Base-by-base conservation (phyloP, 35 echinoderm and acorn worm genomes). In the Heliocidaris erythrogramma region DNA sequence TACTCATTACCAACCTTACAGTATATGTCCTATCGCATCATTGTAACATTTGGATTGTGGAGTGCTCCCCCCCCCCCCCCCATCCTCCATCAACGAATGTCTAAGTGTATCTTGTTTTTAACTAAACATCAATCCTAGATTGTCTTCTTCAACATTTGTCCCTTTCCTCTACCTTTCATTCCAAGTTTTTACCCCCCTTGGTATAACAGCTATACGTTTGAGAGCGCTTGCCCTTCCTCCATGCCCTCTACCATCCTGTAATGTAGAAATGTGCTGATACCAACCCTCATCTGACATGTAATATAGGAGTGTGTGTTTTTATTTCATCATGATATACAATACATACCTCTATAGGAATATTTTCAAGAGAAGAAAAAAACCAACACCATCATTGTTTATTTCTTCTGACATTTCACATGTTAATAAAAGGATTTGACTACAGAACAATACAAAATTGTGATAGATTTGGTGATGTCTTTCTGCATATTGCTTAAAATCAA, bases 231-330 rank as follows among this genome's bases (percentile, higher is more conserved):
- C 94, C 84, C 60, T 47, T 27, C 13, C 30, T 13, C 93, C 42
- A 32, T 85, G 3, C 48, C 30, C 65, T 94, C 29, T 86, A 42
- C 86, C 49, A 86, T 94, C 27, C 29, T 94, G 52, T 96, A n/a
- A 78, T 27, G 65, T 78, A 27, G 6, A n/a, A 78, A 78, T 78
- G 18, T 78, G 65, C 65, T 27, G 65, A 78, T 78, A 78, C 65
- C 27, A 78, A 27, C 65, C 65, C 65, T 78, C 21, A 18, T n/a
- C 65, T 78, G 65, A 78, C 65, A 78, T 78, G 65, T 7, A 27
- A 18, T 71, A 24, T 71, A 24, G 24, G 61, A 71, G 24, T 7
- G 18, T 27, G 10, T 56, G 2, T 56, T 56, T 56, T 27, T 7
- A 27, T 78, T n/a, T 8, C 17, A 78, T 78, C 65, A 78, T 78